These are phyloP conservation scores for Choloepus hoffmanni DNA, from an alignment of 2,113 vertebrate species.

Conservation along the genomic window DNA sequence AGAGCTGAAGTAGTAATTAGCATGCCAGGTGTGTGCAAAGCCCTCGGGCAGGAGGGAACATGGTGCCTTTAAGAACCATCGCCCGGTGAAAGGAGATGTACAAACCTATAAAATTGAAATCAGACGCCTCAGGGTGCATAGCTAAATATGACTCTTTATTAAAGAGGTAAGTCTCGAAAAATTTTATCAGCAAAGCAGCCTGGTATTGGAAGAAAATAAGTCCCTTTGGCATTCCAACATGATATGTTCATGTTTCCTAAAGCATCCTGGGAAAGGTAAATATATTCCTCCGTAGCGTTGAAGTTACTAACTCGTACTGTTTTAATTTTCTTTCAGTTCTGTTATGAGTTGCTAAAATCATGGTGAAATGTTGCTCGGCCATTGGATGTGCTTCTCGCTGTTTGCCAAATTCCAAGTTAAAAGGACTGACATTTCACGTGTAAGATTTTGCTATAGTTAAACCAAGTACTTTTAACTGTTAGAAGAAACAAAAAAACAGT, in stretches of 20 bases:
- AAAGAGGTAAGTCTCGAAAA: background rate
- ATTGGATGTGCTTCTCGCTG: constrained; percentile 81
- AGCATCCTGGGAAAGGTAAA: background rate
- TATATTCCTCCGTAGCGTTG: background rate
- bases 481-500: background rate
- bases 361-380: constrained; percentile 83
- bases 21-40: background rate
- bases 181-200: background rate
- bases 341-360: constrained; percentile 69
- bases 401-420: constrained; percentile 81
- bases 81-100: background rate
- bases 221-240: background rate
- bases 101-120: background rate
- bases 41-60: too few relatives aligned
- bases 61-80: background rate
- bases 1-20: background rate
- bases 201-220: background rate
- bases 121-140: background rate
- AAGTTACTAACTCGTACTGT: constrained; percentile 34
- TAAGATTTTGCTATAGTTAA: constrained; percentile 66
- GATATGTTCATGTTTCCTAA: background rate
- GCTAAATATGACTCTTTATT: background rate
- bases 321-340: constrained; percentile 73
- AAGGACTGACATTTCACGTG: constrained; percentile 82
- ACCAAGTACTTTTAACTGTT: background rate